Base-by-base conservation (phyloP, 2,888 invertebrate species). In the Cremastinae sp. region DNA sequence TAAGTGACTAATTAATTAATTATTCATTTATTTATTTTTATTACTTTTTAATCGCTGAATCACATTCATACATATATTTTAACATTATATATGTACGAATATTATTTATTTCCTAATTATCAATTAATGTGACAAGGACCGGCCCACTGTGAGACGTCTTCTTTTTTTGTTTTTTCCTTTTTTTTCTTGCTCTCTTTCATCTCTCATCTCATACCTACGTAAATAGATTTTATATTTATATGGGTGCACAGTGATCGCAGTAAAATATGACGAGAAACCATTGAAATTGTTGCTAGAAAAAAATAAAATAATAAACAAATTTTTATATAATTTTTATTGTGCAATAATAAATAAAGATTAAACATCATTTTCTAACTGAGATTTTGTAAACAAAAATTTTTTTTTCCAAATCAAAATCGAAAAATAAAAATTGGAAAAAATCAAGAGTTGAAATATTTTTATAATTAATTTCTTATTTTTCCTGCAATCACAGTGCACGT, bases 101-200 rank as follows among this genome's bases (percentile, higher is more conserved):
- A 69, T 62, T 45, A 53, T 74, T 62, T 37, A 45, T 53, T 69
- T 28, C 62, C 66, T 78, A 78, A 81, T 78, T 22, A 69, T 76
- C 68, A 62, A 68, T 72, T 49, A 59, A 78, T 81, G 80, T 84
- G 85, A 82, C 85, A 83, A 86, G 85, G 82, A 78, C 76, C 74
- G 82, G 82, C 81, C 80, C 78, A 81, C 74, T 80, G 64, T 58
- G 75, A 82, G 64, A 82, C 75, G 76, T 80, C 68, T 70, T 72
- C 43, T 71, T 20, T 61, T 59, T 43, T 47, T 28, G 61, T 69
- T 37, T n/a, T 41, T 35, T 12, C 9, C 49, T 35, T 41, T 53
- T 56, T 28, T 28, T 28, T 5, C 28, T 28, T n/a, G n/a, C 28
- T 28, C 2, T 28, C 28, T 28, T 28, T 28, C 28, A 28, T 5